phyloP scores from a whole-genome alignment of 2,888 invertebrate genomes.

The Drosophila yooni region DNA sequence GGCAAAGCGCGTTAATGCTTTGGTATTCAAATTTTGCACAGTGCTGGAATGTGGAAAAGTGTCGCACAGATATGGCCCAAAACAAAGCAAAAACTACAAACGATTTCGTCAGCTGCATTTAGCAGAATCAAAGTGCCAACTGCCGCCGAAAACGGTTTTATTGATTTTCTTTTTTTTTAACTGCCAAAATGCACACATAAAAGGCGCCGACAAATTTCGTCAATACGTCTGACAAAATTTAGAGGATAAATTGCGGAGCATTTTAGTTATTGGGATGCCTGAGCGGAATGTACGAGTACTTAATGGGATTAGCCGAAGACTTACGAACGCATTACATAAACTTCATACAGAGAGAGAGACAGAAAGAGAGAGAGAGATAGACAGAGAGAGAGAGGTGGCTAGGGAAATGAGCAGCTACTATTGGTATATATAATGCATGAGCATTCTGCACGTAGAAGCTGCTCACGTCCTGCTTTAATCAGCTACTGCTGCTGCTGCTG shows the following conservation, averaged over 20 bases:
- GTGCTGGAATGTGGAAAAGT: conserved; percentile 61
- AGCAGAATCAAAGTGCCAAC: conserved; percentile 73
- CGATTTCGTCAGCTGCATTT: conserved; percentile 60
- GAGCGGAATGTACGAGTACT: conserved; percentile 42
- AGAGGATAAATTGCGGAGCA: conserved; percentile 60
- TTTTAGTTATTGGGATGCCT: conserved; percentile 49
- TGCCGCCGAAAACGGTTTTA: conserved; percentile 65
- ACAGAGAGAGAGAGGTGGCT: not conserved
- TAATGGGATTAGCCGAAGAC: conserved; percentile 84
- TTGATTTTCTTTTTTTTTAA: conserved; percentile 14
- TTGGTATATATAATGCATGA: conserved; percentile 57
- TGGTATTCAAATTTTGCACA: conserved; percentile 74
- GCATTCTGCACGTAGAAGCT: conserved; percentile 43
- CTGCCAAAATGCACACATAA: conserved; percentile 35
- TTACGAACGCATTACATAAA: conserved; percentile 81
- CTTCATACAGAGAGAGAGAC: not conserved
- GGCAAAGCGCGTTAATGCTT: conserved; percentile 74
- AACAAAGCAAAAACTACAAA: conserved; percentile 14
- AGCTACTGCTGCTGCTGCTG: conserved; percentile 26
- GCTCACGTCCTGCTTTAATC: conserved; percentile 59
- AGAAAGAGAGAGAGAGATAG: not conserved
- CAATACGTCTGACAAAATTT: conserved; percentile 18
- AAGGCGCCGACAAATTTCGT: conserved; percentile 61
- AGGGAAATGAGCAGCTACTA: conserved; percentile 29
- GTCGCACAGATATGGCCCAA: conserved; percentile 39